Evolutionary conservation across 2,113 vertebrate species (phyloP).

Genomic region (Mirounga angustirostris): DNA sequence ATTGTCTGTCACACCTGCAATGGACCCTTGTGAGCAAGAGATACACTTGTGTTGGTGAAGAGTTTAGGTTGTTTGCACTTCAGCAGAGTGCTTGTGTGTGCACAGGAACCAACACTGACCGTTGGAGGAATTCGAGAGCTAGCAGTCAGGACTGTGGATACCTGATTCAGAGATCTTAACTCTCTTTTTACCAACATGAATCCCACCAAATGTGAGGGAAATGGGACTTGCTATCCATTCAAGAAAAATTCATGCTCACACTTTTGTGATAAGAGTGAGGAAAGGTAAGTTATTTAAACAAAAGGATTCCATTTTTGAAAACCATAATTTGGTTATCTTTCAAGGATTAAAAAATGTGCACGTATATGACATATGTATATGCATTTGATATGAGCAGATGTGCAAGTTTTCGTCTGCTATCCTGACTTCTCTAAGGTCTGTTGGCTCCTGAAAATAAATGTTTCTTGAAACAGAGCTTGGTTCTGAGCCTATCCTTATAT

Average conservation of each 20-base stretch:
- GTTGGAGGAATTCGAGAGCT: background rate
- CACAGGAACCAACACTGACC: accelerated
- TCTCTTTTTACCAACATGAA: background rate
- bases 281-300: background rate
- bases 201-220: background rate
- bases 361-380: background rate
- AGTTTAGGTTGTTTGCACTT: no score
- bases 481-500: background rate
- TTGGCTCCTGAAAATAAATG: background rate
- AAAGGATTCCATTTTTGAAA: background rate
- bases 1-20: background rate
- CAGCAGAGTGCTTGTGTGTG: accelerated
- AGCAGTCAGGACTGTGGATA: background rate
- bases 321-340: background rate
- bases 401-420: background rate
- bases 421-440: background rate
- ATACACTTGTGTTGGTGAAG: background rate
- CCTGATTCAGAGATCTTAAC: background rate
- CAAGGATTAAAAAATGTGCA: background rate
- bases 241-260: background rate
- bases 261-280: background rate
- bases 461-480: background rate
- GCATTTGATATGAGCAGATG: background rate
- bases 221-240: background rate
- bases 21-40: background rate